phyloP scores from a whole-genome alignment of 2,113 vertebrate genomes.

The Mus spicilegus region DNA sequence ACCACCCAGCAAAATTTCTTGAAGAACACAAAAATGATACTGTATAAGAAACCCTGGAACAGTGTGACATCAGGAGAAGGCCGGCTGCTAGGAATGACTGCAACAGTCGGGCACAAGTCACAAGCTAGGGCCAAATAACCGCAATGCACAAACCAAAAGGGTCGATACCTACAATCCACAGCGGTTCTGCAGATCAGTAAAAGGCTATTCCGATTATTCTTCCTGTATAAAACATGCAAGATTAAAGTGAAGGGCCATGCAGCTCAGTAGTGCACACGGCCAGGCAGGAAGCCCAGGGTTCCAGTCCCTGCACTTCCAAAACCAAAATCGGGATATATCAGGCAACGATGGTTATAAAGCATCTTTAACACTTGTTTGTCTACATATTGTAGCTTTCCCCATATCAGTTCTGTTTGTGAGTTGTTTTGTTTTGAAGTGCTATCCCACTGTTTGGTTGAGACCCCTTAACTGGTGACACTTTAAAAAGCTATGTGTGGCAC shows the following conservation, averaged over 20 bases:
- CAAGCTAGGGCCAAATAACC: not conserved
- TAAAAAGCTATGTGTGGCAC: not conserved
- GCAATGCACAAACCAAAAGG: not conserved
- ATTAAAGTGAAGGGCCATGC: not conserved
- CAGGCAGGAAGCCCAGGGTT: not conserved
- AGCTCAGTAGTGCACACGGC: not conserved
- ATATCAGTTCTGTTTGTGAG: constrained; percentile 13
- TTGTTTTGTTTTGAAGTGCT: constrained; percentile 2
- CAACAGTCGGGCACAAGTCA: not conserved
- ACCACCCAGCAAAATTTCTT: not conserved
- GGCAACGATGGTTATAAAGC: not conserved
- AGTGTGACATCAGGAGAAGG: not conserved
- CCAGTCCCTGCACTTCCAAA: not conserved
- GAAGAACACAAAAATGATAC: not conserved
- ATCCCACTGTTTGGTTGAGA: constrained; percentile 9
- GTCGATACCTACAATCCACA: not conserved
- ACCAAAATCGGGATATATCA: constrained; percentile 22
- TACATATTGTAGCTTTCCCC: not conserved
- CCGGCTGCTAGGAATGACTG: not conserved
- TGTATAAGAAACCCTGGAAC: not conserved
- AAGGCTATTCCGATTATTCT: not conserved
- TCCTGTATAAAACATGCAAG: not conserved
- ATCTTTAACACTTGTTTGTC: constrained; percentile 45
- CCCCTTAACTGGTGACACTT: not conserved
- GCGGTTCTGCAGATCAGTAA: not conserved